Evolutionary conservation across 2,113 vertebrate species (phyloP).

Genomic region (Steatornis caripensis): DNA sequence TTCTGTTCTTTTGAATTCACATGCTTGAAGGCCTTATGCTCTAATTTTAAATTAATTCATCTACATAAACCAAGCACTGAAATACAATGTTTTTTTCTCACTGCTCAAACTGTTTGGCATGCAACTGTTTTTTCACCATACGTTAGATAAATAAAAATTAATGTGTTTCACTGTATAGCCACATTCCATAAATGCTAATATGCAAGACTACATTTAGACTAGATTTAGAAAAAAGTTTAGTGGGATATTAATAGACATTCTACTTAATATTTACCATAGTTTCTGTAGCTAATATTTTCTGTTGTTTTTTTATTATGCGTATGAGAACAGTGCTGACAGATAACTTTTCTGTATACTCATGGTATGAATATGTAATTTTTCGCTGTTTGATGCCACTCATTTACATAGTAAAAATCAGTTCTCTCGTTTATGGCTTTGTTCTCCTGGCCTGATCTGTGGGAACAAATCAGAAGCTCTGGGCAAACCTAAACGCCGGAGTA

Average conservation of each 20-base stretch:
- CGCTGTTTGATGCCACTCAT: not conserved
- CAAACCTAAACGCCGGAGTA: not conserved
- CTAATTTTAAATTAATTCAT: not conserved
- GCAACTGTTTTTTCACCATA: not conserved
- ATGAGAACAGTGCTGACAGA: not conserved
- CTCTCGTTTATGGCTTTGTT: not conserved
- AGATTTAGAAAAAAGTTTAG: not conserved
- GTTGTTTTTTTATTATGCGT: not conserved
- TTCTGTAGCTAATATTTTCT: not conserved
- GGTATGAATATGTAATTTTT: not conserved
- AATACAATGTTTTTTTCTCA: not conserved
- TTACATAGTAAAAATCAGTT: not conserved
- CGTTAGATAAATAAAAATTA: not conserved
- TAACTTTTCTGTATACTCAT: not conserved
- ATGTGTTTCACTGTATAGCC: not conserved
- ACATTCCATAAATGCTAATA: not conserved
- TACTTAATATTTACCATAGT: not conserved
- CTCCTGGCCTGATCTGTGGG: not conserved
- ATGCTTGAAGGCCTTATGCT: not conserved
- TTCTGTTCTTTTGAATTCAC: not conserved
- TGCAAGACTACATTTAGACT: not conserved
- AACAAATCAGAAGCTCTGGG: not conserved
- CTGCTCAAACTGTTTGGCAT: not conserved
- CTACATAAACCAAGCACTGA: not conserved
- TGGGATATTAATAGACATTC: not conserved